These are phyloP conservation scores for Sterna hirundo DNA, from an alignment of 2,113 vertebrate species.

Conservation along the genomic window DNA sequence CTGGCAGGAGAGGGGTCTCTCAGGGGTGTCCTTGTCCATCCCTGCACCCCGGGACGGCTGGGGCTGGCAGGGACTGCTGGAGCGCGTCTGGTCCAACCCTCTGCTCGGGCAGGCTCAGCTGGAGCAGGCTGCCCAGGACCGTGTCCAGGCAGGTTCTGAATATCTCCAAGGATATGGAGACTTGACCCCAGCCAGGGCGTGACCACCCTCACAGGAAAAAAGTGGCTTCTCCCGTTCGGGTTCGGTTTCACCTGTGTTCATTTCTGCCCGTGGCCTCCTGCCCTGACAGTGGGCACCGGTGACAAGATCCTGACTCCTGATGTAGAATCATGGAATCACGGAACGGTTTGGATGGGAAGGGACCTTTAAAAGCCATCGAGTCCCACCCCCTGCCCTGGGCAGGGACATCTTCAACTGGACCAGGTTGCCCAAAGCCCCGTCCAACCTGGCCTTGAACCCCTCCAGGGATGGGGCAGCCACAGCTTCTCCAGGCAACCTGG, in stretches of 20 bases:
- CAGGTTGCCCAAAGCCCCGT: no score
- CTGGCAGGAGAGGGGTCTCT: no score
- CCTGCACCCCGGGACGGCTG: not conserved
- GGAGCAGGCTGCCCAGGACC: not conserved
- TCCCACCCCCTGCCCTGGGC: no score
- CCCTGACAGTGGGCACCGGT: not conserved
- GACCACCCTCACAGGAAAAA: not conserved
- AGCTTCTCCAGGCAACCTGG: no score
- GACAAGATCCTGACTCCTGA: no score
- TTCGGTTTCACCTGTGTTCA: not conserved
- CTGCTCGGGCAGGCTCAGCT: not conserved
- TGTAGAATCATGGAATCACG: no score
- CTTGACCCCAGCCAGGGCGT: not conserved
- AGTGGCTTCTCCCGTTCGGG: not conserved
- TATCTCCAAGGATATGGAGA: not conserved
- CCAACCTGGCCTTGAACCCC: no score
- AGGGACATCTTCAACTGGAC: no score
- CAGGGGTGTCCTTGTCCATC: not conserved
- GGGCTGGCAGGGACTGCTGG: not conserved
- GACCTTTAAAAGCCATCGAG: no score
- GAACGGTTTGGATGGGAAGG: no score
- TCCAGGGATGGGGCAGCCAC: no score
- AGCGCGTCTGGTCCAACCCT: accelerated
- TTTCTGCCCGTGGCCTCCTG: not conserved
- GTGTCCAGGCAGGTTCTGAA: not conserved